phyloP scores from a whole-genome alignment of 2,113 vertebrate species.

The Zootoca vivipara region DNA sequence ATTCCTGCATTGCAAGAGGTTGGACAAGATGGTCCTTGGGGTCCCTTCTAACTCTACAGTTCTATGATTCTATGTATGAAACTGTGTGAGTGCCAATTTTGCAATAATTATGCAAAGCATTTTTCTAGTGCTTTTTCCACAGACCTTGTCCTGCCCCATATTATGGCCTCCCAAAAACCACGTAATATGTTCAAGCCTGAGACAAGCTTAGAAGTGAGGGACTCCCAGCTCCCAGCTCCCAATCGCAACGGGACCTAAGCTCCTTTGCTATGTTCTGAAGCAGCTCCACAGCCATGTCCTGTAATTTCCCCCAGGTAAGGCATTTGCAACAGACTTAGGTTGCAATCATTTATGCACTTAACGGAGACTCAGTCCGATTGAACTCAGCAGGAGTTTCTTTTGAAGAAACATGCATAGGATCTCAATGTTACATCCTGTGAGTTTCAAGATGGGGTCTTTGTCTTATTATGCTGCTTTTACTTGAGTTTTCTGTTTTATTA shows the following conservation, averaged over 20 bases:
- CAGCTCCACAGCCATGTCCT: neutral
- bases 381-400: neutral
- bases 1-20: too few relatives aligned
- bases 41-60: too few relatives aligned
- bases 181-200: neutral
- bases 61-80: neutral
- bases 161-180: neutral
- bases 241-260: neutral
- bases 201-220: neutral
- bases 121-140: neutral
- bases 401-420: neutral
- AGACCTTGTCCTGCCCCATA: neutral
- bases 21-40: too few relatives aligned
- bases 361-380: too few relatives aligned
- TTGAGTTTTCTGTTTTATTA: constrained; percentile 28
- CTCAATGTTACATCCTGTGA: neutral
- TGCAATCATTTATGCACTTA: neutral
- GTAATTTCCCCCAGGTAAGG: neutral
- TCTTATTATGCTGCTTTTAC: neutral
- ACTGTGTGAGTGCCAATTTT: neutral
- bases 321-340: neutral
- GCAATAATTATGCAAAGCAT: neutral
- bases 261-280: neutral
- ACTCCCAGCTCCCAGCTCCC: neutral
- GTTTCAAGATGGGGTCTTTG: neutral